Evolutionary conservation across 1,140 invertebrate species (phyloP), one percentile per base, ranked within the genome.

Genomic region (Hetaerina americana): DNA sequence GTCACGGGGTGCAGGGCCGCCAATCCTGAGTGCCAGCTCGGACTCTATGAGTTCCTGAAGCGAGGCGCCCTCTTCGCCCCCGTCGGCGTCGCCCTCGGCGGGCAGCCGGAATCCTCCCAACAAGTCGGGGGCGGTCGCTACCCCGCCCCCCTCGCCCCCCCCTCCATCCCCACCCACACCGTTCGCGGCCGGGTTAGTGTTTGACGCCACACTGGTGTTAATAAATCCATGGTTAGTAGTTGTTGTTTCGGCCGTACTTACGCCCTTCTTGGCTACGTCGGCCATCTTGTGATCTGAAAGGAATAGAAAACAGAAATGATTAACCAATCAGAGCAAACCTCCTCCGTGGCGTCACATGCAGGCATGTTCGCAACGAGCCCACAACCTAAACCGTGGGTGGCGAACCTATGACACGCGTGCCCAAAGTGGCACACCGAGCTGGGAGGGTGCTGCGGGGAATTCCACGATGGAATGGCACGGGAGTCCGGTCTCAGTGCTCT

Each of bases 261-360:
- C 81, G 77, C 82, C 78, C 77, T 83, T 83, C 68, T 79, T 79
- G 72, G 79, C 78, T 76, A 83, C 78, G 76, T 82, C 82, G 74
- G 82, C 81, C 81, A 83, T 83, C 77, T 70, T 77, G 40, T 18
- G 40, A 57, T 57, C 40, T 57, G 40, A 12, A 57, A 57, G 10
- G 10, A 57, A 12, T 18, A 57, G 40, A 57, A 57, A 10, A 57
- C 15, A 40, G 18, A 40, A 40, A 40, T 40, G 31, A 8, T 40
- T 40, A 40, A 40, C 6, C 6, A 40, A 40, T 40, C 6, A 40
- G 18, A 40, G 18, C 31, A 40, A 40, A 40, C 31, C 6, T 18
- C 18, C n/a, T n/a, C n/a, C n/a, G n/a, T n/a, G n/a, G n/a, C n/a
- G n/a, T n/a, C n/a, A n/a, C n/a, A n/a, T n/a, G n/a, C n/a, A n/a